Evolutionary conservation across 2,888 invertebrate species (phyloP).

Genomic region (Tupiocoris notatus): DNA sequence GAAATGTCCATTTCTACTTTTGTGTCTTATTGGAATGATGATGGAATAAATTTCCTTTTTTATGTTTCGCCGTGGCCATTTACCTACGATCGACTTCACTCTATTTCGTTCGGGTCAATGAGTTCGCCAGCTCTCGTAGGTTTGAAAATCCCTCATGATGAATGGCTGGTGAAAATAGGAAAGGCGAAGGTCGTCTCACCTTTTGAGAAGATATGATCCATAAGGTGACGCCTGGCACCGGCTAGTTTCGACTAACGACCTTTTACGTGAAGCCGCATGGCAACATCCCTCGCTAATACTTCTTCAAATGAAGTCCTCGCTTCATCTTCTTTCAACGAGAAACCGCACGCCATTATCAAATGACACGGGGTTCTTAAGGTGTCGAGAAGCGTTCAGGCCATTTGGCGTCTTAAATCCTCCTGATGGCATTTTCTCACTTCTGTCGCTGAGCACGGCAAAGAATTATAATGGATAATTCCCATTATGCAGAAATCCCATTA

Average conservation of each 20-base stretch:
- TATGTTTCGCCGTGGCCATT: too few relatives aligned
- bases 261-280: neutral
- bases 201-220: neutral
- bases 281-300: neutral
- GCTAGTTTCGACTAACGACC: neutral
- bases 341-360: neutral
- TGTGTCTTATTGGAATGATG: too few relatives aligned
- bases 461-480: too few relatives aligned
- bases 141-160: neutral
- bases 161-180: neutral
- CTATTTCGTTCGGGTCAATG: neutral
- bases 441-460: too few relatives aligned
- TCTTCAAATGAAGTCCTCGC: neutral
- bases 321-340: neutral
- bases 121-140: neutral
- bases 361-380: neutral
- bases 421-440: neutral
- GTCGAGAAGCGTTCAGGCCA: neutral
- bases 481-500: too few relatives aligned
- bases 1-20: too few relatives aligned
- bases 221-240: neutral
- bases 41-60: too few relatives aligned
- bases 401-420: neutral
- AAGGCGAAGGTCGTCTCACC: too few relatives aligned
- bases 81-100: neutral